These are phyloP conservation scores for Oceanodroma tethys DNA, from an alignment of 2,113 vertebrate species.

Conservation along the genomic window DNA sequence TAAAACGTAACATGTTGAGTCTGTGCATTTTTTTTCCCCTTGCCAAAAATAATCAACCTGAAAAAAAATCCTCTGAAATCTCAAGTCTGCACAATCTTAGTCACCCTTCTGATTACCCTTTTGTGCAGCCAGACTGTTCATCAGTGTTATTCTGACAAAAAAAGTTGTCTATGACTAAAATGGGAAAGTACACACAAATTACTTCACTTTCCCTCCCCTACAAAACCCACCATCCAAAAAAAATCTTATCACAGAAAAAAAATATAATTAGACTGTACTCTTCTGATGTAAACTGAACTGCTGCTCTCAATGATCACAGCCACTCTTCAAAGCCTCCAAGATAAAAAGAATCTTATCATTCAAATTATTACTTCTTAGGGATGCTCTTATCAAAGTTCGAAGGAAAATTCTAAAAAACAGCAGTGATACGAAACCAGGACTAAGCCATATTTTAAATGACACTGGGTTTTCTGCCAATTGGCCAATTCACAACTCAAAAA, in stretches of 20 bases:
- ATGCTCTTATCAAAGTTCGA: constrained; percentile 65
- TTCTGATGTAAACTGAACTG: constrained; percentile 55
- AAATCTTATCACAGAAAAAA: constrained; percentile 11
- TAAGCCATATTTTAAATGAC: constrained; percentile 59
- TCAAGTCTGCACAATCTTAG: constrained; percentile 27
- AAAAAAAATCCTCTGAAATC: constrained; percentile 2
- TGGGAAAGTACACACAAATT: background rate
- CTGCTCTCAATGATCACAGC: constrained; percentile 63
- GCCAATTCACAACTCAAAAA: constrained; percentile 35
- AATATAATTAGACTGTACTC: constrained; percentile 60
- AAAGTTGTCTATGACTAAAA: background rate
- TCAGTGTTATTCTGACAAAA: constrained; percentile 3
- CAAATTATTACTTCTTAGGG: constrained; percentile 69
- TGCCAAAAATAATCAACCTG: constrained; percentile 51
- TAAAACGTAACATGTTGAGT: constrained; percentile 18
- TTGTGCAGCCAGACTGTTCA: constrained; percentile 48
- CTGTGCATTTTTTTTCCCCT: background rate
- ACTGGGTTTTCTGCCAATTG: constrained; percentile 50
- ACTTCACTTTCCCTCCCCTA: background rate
- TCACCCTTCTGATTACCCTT: constrained; percentile 40
- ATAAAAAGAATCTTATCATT: constrained; percentile 61
- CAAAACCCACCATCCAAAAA: background rate
- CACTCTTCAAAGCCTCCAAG: constrained; percentile 56
- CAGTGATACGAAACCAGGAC: constrained; percentile 31
- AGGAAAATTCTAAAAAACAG: constrained; percentile 63